Evolutionary conservation across 2,888 invertebrate species (phyloP).

Genomic region (Eristalinus aeneus): DNA sequence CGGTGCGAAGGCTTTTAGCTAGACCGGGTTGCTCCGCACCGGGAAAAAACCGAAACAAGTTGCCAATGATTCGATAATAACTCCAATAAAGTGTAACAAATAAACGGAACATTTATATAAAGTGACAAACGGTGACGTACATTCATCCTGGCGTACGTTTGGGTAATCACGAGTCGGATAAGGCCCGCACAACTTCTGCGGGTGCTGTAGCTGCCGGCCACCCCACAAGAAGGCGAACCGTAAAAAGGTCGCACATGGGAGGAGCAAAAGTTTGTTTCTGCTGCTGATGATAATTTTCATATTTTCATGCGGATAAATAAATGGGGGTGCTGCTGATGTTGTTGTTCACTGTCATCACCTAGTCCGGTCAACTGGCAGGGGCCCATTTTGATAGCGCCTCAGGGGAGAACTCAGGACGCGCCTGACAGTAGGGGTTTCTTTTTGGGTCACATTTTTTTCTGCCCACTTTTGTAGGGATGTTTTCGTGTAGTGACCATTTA

Average conservation of each 20-base stretch:
- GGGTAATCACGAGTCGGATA: conserved; percentile 33
- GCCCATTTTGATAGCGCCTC: background rate
- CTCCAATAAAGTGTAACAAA: conserved; percentile 68
- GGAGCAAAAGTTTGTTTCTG: conserved; percentile 32
- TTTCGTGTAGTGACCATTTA: conserved; percentile 5
- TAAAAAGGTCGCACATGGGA: conserved; percentile 30
- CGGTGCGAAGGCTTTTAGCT: conserved; percentile 34
- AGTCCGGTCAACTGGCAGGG: background rate
- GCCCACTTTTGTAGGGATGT: background rate
- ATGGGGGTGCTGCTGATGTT: conserved; percentile 24
- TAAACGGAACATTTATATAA: conserved; percentile 62
- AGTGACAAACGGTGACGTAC: conserved; percentile 64
- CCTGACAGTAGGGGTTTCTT: background rate
- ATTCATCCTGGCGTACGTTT: conserved; percentile 42
- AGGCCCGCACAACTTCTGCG: conserved; percentile 3
- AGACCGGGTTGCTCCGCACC: background rate
- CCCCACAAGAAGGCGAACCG: background rate
- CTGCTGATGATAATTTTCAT: conserved; percentile 62
- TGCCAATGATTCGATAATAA: conserved; percentile 66
- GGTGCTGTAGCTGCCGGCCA: background rate
- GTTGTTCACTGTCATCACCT: background rate
- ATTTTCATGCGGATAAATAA: conserved; percentile 65
- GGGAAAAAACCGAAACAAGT: conserved; percentile 22
- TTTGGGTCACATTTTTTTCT: background rate
- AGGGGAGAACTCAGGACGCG: background rate